phyloP scores from a whole-genome alignment of 2,113 vertebrate species.

The Natator depressus region DNA sequence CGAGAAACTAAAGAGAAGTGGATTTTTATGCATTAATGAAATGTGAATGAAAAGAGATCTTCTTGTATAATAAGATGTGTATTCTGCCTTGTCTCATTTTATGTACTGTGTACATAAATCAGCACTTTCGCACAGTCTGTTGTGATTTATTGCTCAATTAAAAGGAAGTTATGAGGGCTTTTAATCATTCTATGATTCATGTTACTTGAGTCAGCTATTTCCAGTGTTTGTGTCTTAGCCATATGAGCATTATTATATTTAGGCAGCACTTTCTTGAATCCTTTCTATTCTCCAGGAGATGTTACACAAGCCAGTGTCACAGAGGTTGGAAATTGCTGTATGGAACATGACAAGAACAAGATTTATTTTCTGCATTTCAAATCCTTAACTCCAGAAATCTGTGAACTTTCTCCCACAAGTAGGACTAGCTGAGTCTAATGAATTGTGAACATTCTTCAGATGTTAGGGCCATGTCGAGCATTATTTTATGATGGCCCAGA shows the following conservation, averaged over 20 bases:
- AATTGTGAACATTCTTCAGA: slow-evolving; percentile 13
- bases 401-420: not conserved
- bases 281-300: slow-evolving; percentile 59
- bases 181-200: slow-evolving; percentile 68
- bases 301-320: slow-evolving; percentile 48
- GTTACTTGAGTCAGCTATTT: slow-evolving; percentile 67
- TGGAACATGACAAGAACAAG: slow-evolving; percentile 55
- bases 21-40: slow-evolving; percentile 51
- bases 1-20: slow-evolving; percentile 29
- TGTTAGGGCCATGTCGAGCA: slow-evolving; percentile 32
- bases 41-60: slow-evolving; percentile 7
- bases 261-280: not conserved
- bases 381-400: slow-evolving; percentile 33
- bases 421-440: not conserved
- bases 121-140: slow-evolving; percentile 50
- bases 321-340: slow-evolving; percentile 61
- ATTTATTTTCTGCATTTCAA: slow-evolving; percentile 60
- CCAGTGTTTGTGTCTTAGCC: slow-evolving; percentile 31
- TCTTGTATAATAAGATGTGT: slow-evolving; percentile 11
- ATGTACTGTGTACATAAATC: slow-evolving; percentile 71
- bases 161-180: slow-evolving; percentile 68
- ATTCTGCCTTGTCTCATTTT: slow-evolving; percentile 53
- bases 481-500: slow-evolving; percentile 36
- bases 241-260: slow-evolving; percentile 27
- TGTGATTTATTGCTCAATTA: slow-evolving; percentile 77